Base-by-base conservation (phyloP, 2,113 vertebrate genomes). In the Barbus barbus region DNA sequence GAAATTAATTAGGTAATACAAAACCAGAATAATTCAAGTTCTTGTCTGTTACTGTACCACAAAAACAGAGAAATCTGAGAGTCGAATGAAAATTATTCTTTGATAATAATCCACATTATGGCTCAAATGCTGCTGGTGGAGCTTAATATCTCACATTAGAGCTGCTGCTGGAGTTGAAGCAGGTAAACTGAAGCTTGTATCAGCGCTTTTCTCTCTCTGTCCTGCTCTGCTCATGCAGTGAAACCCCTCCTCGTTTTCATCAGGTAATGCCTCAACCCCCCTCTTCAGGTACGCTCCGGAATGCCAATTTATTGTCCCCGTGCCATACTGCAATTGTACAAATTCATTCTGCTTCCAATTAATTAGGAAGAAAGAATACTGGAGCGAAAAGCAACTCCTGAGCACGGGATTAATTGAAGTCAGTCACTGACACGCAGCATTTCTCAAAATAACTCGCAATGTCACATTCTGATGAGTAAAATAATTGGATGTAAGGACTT, bases 391-490 rank as follows among this genome's bases (percentile, higher is more conserved):
- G 85, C 82, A 67, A 44, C 88, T 83, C 72, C 80, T 36, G 80
- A 69, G 9, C 78, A 84, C 61, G 71, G 77, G 89, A 89, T 92
- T 91, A 91, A 92, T 89, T 90, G 84, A 81, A 82, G 81, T 90
- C 86, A 80, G 73, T 36, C 78, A 58, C 73, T 77, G 87, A 90
- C 84, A 82, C 72, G 79, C 78, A 63, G 44, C 85, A 53, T 82
- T 69, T 67, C 63, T 86, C 84, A 60, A 83, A 89, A 90, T 78
- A 84, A 72, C 89, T 88, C 48, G n/a, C 33, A 83, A 87, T 81
- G 58, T 90, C 86, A 87, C 84, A 81, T 90, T 83, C 86, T 89
- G 90, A 91, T 90, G 89, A 91, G 88, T 85, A 88, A 90, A 93
- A 93, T 92, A 92, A 93, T 89, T 92, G 91, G 87, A 88, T 90